Evolutionary conservation across 2,113 vertebrate species (phyloP), one percentile per base, ranked within the genome.

Genomic region (Rostratula benghalensis): DNA sequence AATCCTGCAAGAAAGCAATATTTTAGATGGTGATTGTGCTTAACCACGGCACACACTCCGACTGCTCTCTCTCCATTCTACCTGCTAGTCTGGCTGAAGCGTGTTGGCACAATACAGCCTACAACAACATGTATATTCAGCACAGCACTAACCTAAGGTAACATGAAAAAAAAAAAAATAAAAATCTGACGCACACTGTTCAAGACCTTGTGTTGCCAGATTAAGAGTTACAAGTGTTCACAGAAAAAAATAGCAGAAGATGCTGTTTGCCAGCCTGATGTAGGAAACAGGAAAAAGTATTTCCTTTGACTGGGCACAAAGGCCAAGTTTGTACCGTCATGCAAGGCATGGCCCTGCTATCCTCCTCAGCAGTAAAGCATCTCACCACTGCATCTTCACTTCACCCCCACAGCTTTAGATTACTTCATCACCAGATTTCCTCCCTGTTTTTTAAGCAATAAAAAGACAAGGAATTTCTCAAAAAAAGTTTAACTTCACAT

Each of bases 141-240:
- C 31, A 83, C 50, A 74, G 33, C 20, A 57, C 13, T 77, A 37
- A 65, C 2, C 10, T 41, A 57, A 63, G 31, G 27, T 28, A 83
- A 11, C 3, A 18, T 2, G 11, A 9, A 10, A 10, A 28, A 54
- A 53, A 53, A 53, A 53, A 21, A 75, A 91, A 54, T 10, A 53
- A 21, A 75, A 91, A 54, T 10, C 41, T 46, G 30, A 25, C 14
- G 37, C 0, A 0, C 0, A 2, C 31, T 35, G 8, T 16, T 86
- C 63, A 83, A 37, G 86, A 88, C 1, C 15, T 4, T 9, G 2
- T 30, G n/a, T 56, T 71, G 27, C 16, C 77, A 89, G 84, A 67
- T 27, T 43, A 83, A 43, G 48, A 94, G 37, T 21, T 59, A 7
- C 2, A 48, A 71, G 37, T 1, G 16, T 31, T 73, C 37, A 83